Base-by-base conservation (phyloP, 2,113 vertebrate genomes). In the Tetrao urogallus region DNA sequence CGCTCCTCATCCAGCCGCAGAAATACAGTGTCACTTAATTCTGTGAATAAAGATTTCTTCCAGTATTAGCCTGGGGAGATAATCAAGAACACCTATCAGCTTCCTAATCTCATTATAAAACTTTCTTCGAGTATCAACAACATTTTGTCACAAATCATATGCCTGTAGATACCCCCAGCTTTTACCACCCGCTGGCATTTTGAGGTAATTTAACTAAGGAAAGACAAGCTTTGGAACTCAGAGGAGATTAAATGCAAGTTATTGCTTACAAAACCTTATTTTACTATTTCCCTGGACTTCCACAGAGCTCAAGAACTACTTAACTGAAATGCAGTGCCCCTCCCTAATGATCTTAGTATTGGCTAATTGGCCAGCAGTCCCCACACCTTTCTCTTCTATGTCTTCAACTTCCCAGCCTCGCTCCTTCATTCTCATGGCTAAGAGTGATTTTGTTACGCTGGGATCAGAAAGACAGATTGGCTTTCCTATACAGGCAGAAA, bases 81-180 rank as follows among this genome's bases (percentile, higher is more conserved):
- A 85, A 70, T 80, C 56, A 84, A 75, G 80, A 80, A 64, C 80
- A 80, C 61, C 61, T 70, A 70, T 80, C 57, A 76, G 63, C 70
- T 81, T 85, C 57, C 64, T 89, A 76, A 74, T 87, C 61, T 87
- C 32, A 45, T 87, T 82, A 78, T 57, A 69, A 57, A 87, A 82
- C 88, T 74, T 90, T 38, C 57, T 82, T 74, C 38, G 56, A 67
- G 48, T 69, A 78, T 67, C n/a, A 74, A 50, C 42, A 72, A n/a
- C 43, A 11, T 72, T 73, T 73, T 82, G 57, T 85, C 57, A 66
- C 75, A 94, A 88, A 85, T 81, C 70, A 72, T 48, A 61, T 16
- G 57, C 40, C 74, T 42, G 28, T 25, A 56, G 74, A 80, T 36
- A 52, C 25, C 67, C 65, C 38, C n/a, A 75, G 74, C 21, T 83